phyloP scores from a whole-genome alignment of 2,797 vertebrate species.

The Nasua narica region DNA sequence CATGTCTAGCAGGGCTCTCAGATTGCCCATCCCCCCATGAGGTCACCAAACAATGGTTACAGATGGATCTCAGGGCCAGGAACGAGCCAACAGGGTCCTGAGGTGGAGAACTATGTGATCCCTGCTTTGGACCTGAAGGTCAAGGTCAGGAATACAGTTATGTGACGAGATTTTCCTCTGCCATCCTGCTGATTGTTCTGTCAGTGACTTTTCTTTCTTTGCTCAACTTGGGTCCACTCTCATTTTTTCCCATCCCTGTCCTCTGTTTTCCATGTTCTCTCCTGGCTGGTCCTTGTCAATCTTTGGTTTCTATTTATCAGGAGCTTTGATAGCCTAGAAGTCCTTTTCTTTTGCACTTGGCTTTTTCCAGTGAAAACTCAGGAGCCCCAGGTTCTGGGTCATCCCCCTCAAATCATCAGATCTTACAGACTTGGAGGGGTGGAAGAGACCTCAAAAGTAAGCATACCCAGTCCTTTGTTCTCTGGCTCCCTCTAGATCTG shows the following conservation, averaged over 20 bases:
- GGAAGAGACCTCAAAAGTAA: not conserved
- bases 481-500: not conserved
- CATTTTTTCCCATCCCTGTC: not conserved
- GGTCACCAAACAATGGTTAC: not conserved
- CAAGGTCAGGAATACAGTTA: not conserved
- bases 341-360: not conserved
- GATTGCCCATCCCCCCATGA: too few relatives aligned
- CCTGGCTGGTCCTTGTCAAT: not conserved
- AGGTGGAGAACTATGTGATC: not conserved
- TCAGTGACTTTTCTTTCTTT: not conserved
- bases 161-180: not conserved
- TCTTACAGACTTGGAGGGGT: not conserved
- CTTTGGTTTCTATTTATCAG: not conserved
- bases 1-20: not conserved
- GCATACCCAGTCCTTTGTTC: fast-evolving
- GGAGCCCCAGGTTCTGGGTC: not conserved
- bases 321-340: not conserved
- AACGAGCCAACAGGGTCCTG: not conserved
- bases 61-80: too few relatives aligned
- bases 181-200: not conserved
- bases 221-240: not conserved
- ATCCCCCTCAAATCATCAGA: not conserved
- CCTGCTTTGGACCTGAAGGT: not conserved
- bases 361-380: not conserved
- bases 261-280: not conserved